These are phyloP conservation scores for Neotoxoptera formosana DNA, from an alignment of 1,140 invertebrate species.

Conservation along the genomic window DNA sequence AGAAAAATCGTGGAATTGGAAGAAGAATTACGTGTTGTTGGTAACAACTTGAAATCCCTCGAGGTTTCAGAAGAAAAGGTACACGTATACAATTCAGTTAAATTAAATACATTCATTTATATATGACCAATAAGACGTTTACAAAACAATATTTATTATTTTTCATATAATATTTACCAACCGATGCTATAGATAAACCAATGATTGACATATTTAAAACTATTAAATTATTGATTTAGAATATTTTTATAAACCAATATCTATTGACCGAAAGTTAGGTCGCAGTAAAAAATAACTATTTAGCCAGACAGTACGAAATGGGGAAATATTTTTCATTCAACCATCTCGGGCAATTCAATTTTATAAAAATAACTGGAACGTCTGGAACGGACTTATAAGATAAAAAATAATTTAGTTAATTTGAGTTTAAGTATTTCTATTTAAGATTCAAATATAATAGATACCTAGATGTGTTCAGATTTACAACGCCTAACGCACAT, in stretches of 20 bases:
- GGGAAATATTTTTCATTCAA: neutral
- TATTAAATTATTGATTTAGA: no score
- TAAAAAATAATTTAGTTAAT: neutral
- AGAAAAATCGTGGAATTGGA: slow-evolving; percentile 99
- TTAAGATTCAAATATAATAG: neutral
- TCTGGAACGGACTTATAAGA: neutral
- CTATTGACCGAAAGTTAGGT: neutral
- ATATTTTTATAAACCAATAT: neutral
- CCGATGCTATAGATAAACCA: neutral
- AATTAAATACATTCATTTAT: neutral
- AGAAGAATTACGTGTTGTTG: slow-evolving; percentile 98
- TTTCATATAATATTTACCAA: neutral
- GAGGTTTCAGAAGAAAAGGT: slow-evolving; percentile 99
- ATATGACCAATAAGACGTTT: neutral
- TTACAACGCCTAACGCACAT: neutral
- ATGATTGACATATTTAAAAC: neutral
- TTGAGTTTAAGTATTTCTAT: neutral
- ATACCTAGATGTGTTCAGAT: neutral
- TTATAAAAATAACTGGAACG: neutral
- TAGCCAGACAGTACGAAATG: neutral
- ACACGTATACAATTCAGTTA: slow-evolving; percentile 62
- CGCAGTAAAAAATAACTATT: neutral
- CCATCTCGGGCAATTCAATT: neutral
- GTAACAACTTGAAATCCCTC: slow-evolving; percentile 99
- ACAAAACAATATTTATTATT: neutral